Evolutionary conservation across 2,797 vertebrate species (phyloP), one percentile per base, ranked within the genome.

Genomic region (Erpetoichthys calabaricus): DNA sequence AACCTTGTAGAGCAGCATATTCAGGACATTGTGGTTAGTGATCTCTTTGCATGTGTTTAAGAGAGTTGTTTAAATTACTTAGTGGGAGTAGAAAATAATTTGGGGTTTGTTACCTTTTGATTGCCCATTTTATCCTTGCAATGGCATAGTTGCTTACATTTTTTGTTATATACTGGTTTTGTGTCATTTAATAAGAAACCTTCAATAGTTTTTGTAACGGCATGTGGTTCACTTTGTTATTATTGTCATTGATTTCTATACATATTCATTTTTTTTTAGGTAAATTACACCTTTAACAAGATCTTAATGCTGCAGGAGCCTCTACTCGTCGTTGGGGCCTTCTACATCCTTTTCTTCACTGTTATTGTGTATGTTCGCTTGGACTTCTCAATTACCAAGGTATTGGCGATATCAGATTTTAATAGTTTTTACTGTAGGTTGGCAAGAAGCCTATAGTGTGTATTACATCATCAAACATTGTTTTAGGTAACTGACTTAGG

Each of bases 301-400:
- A 90, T 97, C 72, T 77, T 99, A 69, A 98, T 99, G 96, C 86
- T 98, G 60, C 96, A 99, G 71, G 95, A 99, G 75, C 95, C 96
- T 51, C 79, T 99, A 45, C 71, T 99, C 68, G 96, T 98, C 46
- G 94, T 99, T 8, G 94, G 87, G 4, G 90, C 91, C 2, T 99
- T 99, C 75, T 99, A 97, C 75, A 92, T 98, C 67, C 79, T 99
- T 51, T 98, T 99, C 78, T 98, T 99, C 76, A 97, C 95, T 0
- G 95, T 99, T 72, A 98, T 99, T n/a, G 73, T 98, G 67, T 99
- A 98, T 0, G 94, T 99, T 47, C 87, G 96, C 55, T 80, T 99
- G 62, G 96, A 99, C 79, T 99, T 98, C 65, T 94, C 95, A 65
- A 99, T 99, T 75, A 98, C 94, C 49, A 98, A 97, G 95, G 96